Conservation (phyloP, 2,797 vertebrate genomes). For the Anisognathus igniventris region DNA sequence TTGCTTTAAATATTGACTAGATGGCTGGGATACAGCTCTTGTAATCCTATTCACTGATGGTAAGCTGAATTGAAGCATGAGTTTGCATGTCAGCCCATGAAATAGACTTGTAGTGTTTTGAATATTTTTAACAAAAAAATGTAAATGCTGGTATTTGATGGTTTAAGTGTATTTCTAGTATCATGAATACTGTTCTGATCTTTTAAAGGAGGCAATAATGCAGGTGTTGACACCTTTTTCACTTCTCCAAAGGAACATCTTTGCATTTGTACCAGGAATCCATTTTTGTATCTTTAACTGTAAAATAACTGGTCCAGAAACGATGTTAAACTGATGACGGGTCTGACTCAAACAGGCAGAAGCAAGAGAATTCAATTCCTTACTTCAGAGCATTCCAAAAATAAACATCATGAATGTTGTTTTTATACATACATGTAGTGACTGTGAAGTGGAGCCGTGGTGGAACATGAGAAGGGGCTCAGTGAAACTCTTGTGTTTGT, state of each 20-base stretch:
- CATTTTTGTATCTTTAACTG: conserved; percentile 12
- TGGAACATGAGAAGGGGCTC: background rate
- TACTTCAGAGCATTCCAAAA: background rate
- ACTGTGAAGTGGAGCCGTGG: background rate
- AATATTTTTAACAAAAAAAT: conserved; percentile 49
- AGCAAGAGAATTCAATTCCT: background rate
- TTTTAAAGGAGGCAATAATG: conserved; percentile 59
- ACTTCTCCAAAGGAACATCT: conserved; percentile 44
- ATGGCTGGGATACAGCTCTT: conserved; percentile 17
- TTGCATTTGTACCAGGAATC: background rate
- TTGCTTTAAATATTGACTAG: conserved; percentile 14
- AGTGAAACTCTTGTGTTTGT: background rate
- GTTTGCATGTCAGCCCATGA: conserved; percentile 56
- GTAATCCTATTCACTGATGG: background rate
- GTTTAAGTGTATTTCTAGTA: conserved; percentile 38
- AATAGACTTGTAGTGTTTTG: conserved; percentile 46
- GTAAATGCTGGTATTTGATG: conserved; percentile 63
- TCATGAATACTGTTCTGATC: background rate
- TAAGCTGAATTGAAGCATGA: conserved; percentile 36
- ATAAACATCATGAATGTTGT: background rate
- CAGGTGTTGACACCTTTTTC: conserved; percentile 50
- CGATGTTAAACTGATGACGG: background rate
- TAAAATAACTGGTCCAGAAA: background rate
- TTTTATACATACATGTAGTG: background rate
- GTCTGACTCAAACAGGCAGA: background rate